Evolutionary conservation across 2,888 invertebrate genomes (phyloP).

Genomic region (Tanypteryx hageni): DNA sequence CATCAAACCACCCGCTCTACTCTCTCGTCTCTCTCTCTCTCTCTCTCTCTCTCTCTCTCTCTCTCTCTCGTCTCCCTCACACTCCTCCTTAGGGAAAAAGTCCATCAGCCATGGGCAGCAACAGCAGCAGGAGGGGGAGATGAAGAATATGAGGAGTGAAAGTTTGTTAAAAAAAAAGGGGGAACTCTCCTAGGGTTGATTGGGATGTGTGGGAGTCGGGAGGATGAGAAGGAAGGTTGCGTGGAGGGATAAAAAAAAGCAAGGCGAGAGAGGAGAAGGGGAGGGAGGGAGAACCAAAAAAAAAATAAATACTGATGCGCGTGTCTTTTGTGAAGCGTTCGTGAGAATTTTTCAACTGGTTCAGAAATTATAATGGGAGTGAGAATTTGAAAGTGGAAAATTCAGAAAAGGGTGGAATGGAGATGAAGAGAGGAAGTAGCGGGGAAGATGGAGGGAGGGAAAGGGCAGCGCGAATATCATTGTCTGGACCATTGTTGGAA

Average conservation of each 20-base stretch:
- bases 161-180: not conserved
- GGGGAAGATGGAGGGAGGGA: not conserved
- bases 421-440: not conserved
- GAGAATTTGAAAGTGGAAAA: not conserved
- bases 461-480: slow-evolving; percentile 37
- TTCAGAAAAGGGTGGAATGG: not conserved
- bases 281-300: not conserved
- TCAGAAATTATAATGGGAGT: slow-evolving; percentile 33
- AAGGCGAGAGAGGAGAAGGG: not conserved
- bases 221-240: not conserved
- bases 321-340: slow-evolving; percentile 50
- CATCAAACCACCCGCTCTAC: not conserved
- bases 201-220: not conserved
- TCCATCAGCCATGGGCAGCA: not conserved
- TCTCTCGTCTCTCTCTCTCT: not conserved
- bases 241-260: not conserved
- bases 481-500: slow-evolving; percentile 18
- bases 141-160: not conserved
- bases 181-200: not conserved
- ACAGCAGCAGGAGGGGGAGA: not conserved
- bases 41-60: not conserved
- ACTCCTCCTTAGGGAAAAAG: not conserved
- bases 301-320: not conserved
- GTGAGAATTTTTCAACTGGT: slow-evolving; percentile 33
- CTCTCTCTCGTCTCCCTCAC: not conserved